A percentile compares a stretch with the other conserved stretches of the same genome.
phyloP scores from a whole-genome alignment of 2,113 vertebrate species.

The Rhineura floridana region DNA sequence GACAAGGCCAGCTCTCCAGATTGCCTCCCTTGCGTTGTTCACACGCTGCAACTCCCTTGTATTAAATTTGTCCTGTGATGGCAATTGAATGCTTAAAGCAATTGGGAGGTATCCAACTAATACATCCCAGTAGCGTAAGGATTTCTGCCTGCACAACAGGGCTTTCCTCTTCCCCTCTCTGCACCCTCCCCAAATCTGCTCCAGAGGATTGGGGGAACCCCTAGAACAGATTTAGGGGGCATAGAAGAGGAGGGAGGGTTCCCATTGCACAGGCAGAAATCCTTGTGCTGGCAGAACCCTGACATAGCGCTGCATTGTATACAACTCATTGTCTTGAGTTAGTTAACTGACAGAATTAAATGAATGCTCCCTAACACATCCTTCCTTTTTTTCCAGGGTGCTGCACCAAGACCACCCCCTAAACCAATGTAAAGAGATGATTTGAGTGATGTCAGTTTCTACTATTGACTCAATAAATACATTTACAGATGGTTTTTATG shows the following conservation, averaged over 20 bases:
- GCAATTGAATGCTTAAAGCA: not conserved
- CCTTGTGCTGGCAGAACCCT: too few relatives aligned
- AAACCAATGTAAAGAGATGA: slow-evolving; percentile 82
- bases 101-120: too few relatives aligned
- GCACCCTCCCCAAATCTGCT: too few relatives aligned
- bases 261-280: too few relatives aligned
- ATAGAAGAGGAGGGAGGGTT: too few relatives aligned
- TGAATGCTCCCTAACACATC: not conserved
- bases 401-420: slow-evolving; percentile 83
- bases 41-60: not conserved
- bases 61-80: not conserved
- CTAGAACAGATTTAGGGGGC: too few relatives aligned
- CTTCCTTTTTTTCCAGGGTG: slow-evolving; percentile 73
- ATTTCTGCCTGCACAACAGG: too few relatives aligned
- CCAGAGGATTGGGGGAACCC: too few relatives aligned
- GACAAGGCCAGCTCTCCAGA: not conserved
- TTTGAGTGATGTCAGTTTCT: not conserved
- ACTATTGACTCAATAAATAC: slow-evolving; percentile 31
- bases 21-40: not conserved
- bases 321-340: not conserved
- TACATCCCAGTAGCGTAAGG: too few relatives aligned
- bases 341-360: too few relatives aligned
- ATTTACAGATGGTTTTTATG: not conserved
- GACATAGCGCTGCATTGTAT: too few relatives aligned
- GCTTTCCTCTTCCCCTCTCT: too few relatives aligned